Percentiles rank a stretch among this genome's conserved stretches.
Conservation (phyloP, 2,113 vertebrate genomes). For the Stomatorhinus ivindoensis region DNA sequence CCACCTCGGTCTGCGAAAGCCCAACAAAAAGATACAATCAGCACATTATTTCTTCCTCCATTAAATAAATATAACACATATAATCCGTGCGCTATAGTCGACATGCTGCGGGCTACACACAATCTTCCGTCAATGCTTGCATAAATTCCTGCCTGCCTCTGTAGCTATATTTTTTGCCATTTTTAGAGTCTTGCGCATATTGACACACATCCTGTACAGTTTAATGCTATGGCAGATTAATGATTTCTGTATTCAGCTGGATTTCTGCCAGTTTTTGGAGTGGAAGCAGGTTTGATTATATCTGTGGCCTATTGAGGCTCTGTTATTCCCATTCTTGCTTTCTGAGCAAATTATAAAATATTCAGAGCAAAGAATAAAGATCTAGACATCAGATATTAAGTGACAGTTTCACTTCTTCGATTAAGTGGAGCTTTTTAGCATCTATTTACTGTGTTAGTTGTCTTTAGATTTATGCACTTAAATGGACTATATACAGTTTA, state of each 20-base stretch:
- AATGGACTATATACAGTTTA: slow-evolving; percentile 16
- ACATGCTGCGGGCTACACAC: background rate
- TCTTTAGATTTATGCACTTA: slow-evolving; percentile 41
- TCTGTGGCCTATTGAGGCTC: background rate
- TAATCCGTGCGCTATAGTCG: background rate
- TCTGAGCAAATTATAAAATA: background rate
- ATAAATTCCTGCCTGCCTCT: background rate
- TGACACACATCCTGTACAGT: background rate
- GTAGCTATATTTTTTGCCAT: background rate
- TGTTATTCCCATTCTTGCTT: background rate
- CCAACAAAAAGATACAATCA: background rate
- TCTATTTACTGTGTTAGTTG: background rate
- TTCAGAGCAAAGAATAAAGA: background rate
- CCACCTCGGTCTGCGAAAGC: background rate
- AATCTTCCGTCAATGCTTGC: background rate
- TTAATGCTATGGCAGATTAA: background rate
- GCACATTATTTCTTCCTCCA: background rate
- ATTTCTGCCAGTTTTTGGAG: background rate
- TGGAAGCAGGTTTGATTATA: background rate
- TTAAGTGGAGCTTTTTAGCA: background rate
- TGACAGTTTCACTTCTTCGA: background rate
- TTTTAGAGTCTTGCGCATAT: background rate
- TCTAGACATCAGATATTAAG: background rate
- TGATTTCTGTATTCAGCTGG: background rate
- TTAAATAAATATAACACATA: background rate